Base-by-base conservation (phyloP, 2,113 vertebrate genomes). In the Copsychus sechellarum region DNA sequence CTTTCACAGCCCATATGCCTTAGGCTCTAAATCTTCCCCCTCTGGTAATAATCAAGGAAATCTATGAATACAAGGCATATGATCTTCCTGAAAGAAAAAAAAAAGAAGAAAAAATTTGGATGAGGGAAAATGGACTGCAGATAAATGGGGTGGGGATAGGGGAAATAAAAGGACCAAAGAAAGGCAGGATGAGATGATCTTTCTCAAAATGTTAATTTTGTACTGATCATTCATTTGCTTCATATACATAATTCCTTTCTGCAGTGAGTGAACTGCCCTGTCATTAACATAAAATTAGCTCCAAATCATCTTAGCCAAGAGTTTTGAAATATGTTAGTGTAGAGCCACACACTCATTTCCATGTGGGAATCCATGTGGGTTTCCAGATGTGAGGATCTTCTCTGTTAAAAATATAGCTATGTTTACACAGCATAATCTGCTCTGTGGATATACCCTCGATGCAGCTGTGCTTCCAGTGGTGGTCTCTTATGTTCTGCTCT, bases 351-450 rank as follows among this genome's bases (percentile, higher is more conserved):
- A 66, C 50, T 83, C 45, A 90, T 73, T 94, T 77, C 2, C 71
- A 73, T 42, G 42, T 95, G 92, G 70, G 51, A 91, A 74, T 74
- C 56, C 64, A 67, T 92, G 33, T 88, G 42, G 23, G 6, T 74
- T 87, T 95, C 72, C 93, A 96, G 86, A 94, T 94, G 95, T 87
- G 65, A 71, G 84, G 71, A 58, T 91, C 61, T 87, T 95, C 81
- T 89, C n/a, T 74, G 69, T 26, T 90, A 87, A 62, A 90, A 81
- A 87, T 79, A 43, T 60, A 95, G 83, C 58, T 70, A 12, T 43
- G 60, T 89, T 91, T 81, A n/a, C 1, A 3, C 40, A 71, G 84
- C 33, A 40, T 74, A 73, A 70, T 70, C 47, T 89, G 53, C 73
- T 87, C 43, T 64, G 47, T 64, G 90, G 57, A 51, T 91, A 48